These are phyloP conservation scores for Leptopilina clavipes DNA, from an alignment of 1,140 invertebrate genomes.

Conservation along the genomic window DNA sequence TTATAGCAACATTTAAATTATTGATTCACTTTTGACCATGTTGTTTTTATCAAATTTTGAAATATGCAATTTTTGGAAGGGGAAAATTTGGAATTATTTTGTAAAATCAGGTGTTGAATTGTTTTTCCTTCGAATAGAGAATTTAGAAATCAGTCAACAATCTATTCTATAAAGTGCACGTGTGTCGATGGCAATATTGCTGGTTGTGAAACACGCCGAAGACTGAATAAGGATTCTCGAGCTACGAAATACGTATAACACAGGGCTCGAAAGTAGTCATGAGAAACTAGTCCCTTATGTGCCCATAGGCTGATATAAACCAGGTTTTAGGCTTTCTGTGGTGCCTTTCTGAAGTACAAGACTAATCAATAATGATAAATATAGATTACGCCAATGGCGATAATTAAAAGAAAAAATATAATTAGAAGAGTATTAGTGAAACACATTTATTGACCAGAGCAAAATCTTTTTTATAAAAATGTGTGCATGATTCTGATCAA, in stretches of 20 bases:
- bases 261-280: slow-evolving; percentile 73
- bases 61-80: too few relatives aligned
- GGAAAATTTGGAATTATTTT: too few relatives aligned
- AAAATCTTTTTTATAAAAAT: background rate
- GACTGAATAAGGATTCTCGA: slow-evolving; percentile 69
- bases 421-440: background rate
- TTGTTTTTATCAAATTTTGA: too few relatives aligned
- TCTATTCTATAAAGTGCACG: slow-evolving; percentile 19
- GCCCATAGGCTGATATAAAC: slow-evolving; percentile 65
- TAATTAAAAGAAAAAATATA: slow-evolving; percentile 44
- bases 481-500: background rate
- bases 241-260: slow-evolving; percentile 57
- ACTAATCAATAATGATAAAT: slow-evolving; percentile 53
- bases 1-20: too few relatives aligned
- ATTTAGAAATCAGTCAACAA: background rate
- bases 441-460: slow-evolving; percentile 17
- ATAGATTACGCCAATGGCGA: slow-evolving; percentile 45
- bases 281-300: slow-evolving; percentile 73
- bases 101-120: background rate
- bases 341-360: slow-evolving; percentile 67
- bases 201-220: slow-evolving; percentile 69
- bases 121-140: slow-evolving; percentile 20
- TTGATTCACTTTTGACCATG: too few relatives aligned
- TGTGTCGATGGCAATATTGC: slow-evolving; percentile 40
- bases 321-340: slow-evolving; percentile 66